Percentiles rank a stretch among this genome's conserved stretches.
phyloP scores from a whole-genome alignment of 1,140 invertebrate species.

The Drosophila takahashii region DNA sequence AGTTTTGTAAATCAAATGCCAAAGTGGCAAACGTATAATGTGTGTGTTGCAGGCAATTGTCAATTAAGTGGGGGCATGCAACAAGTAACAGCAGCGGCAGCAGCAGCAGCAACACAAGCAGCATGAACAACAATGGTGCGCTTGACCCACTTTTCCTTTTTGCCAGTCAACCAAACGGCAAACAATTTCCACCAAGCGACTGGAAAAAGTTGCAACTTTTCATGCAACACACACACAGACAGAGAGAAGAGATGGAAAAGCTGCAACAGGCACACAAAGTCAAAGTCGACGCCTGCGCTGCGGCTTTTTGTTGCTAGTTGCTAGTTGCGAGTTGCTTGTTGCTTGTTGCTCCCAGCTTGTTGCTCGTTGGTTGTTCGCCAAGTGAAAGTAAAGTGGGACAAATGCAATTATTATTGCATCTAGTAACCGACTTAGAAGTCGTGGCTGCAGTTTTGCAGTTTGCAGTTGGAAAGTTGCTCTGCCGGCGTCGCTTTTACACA shows the following conservation, averaged over 20 bases:
- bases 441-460: constrained; percentile 40
- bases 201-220: constrained; percentile 80
- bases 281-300: constrained; percentile 64
- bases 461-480: constrained; percentile 73
- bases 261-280: constrained; percentile 60
- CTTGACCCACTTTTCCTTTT: constrained; percentile 84
- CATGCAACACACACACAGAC: constrained; percentile 59
- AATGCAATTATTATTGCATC: constrained; percentile 84
- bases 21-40: constrained; percentile 18
- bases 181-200: constrained; percentile 74
- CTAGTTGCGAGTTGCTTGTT: constrained; percentile 22
- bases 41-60: constrained; percentile 50
- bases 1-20: constrained; percentile 64
- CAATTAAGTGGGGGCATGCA: constrained; percentile 66
- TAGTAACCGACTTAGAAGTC: constrained; percentile 83
- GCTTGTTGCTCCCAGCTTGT: constrained; percentile 32
- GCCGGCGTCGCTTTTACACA: constrained; percentile 77
- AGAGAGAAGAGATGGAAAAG: constrained; percentile 17
- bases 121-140: constrained; percentile 74
- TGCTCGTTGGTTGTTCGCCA: constrained; percentile 55
- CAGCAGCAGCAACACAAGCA: constrained; percentile 24
- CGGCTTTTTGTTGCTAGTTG: constrained; percentile 28
- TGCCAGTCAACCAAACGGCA: constrained; percentile 65
- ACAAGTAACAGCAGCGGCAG: constrained; percentile 64
- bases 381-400: constrained; percentile 85